Percentiles rank a stretch among this genome's conserved stretches.
Conservation (phyloP, 2,797 vertebrate species). For the Otolemur crassicaudatus region DNA sequence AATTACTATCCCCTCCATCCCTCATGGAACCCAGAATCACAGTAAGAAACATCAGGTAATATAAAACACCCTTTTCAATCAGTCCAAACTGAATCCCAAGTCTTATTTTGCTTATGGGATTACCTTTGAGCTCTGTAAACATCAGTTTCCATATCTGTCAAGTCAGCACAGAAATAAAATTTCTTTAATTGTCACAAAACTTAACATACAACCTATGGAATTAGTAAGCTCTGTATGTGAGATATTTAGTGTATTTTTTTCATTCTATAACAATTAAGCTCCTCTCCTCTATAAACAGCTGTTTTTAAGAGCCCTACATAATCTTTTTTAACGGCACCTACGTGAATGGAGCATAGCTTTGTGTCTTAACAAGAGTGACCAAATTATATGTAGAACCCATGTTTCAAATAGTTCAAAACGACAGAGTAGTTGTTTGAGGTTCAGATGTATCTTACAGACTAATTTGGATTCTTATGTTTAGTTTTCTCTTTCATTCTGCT, state of each 20-base stretch:
- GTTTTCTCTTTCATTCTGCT: constrained; percentile 67
- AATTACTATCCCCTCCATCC: background rate
- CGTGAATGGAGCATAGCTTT: background rate
- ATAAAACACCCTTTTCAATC: background rate
- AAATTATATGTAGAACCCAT: constrained; percentile 59
- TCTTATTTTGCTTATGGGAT: background rate
- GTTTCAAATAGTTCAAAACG: constrained; percentile 19
- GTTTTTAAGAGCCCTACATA: background rate
- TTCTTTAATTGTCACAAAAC: background rate
- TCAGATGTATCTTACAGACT: constrained; percentile 66
- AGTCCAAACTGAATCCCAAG: background rate
- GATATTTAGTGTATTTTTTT: background rate
- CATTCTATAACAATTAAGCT: background rate
- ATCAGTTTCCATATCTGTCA: background rate
- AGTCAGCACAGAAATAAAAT: background rate
- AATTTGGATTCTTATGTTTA: constrained; percentile 76
- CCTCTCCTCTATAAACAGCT: background rate
- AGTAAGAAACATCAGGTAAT: background rate
- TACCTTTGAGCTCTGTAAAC: background rate
- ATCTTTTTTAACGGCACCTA: background rate
- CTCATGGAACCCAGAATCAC: background rate
- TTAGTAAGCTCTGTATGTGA: background rate
- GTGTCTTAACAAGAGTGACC: background rate
- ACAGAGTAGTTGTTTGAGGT: constrained; percentile 53
- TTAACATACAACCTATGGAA: background rate